Conservation (phyloP, 2,797 vertebrate genomes). For the Coilia nasus region DNA sequence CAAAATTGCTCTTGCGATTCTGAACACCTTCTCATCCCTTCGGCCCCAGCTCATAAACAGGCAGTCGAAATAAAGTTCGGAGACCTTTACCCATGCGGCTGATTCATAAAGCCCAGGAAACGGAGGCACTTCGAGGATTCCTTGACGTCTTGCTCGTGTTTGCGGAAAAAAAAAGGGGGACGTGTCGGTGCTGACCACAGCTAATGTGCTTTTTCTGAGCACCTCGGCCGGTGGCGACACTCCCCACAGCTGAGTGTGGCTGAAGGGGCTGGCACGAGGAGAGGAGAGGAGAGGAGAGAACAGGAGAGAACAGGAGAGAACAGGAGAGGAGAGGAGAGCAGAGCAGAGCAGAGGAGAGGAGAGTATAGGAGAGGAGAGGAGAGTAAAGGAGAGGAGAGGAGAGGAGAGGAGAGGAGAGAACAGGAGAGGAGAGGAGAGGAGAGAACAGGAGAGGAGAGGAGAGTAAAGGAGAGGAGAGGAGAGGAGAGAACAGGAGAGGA, state of each 20-base stretch:
- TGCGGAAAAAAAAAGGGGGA: neutral
- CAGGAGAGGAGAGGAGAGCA: no score
- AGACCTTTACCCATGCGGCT: slow-evolving; percentile 21
- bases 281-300: neutral
- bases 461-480: no score
- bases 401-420: no score
- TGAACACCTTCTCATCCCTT: slow-evolving; percentile 51
- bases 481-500: no score
- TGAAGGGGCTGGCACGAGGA: neutral
- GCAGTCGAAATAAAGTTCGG: slow-evolving; percentile 9
- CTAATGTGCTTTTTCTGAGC: neutral
- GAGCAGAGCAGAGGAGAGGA: no score
- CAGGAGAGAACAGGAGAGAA: no score
- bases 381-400: no score
- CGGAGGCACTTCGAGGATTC: neutral
- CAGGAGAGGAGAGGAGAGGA: no score
- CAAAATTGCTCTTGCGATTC: slow-evolving; percentile 55
- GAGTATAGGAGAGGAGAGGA: no score
- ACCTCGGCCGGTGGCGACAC: neutral
- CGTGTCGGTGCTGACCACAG: neutral
- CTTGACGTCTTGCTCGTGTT: neutral
- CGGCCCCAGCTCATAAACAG: slow-evolving; percentile 11
- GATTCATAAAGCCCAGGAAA: slow-evolving; percentile 4
- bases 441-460: no score
- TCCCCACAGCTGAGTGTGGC: neutral